phyloP scores from a whole-genome alignment of 2,888 invertebrate genomes.

The Drosophila paranaensis region DNA sequence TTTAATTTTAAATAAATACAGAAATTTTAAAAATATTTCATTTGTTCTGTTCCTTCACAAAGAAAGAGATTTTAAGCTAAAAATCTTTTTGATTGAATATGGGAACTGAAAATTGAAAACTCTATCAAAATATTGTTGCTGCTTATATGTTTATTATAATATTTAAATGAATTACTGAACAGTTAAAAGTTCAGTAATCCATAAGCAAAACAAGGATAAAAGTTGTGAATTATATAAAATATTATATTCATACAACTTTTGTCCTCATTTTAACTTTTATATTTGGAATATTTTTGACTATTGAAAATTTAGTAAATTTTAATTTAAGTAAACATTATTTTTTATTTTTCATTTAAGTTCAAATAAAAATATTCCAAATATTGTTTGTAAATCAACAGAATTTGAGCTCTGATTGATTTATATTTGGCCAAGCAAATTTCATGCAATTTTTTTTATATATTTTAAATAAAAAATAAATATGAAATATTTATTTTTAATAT shows the following conservation, averaged over 20 bases:
- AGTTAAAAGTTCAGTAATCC: slow-evolving; percentile 13
- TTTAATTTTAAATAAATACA: not conserved
- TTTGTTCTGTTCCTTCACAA: slow-evolving; percentile 63
- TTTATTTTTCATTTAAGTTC: not conserved
- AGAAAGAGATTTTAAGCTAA: slow-evolving; percentile 84
- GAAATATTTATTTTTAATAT: not conserved
- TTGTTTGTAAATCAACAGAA: slow-evolving; percentile 18
- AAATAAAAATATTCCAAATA: slow-evolving; percentile 41
- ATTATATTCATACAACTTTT: not conserved
- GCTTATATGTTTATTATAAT: slow-evolving; percentile 40
- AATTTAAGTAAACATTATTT: not conserved
- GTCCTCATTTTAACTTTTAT: not conserved
- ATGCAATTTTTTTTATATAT: slow-evolving; percentile 10
- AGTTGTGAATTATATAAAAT: not conserved
- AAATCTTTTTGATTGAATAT: slow-evolving; percentile 83
- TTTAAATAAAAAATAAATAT: no score
- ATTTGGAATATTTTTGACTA: not conserved
- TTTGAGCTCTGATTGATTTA: slow-evolving; percentile 4
- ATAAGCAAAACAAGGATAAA: slow-evolving; percentile 18
- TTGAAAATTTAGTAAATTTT: not conserved
- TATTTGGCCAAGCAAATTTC: slow-evolving; percentile 15
- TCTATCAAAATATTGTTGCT: slow-evolving; percentile 83
- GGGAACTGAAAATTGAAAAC: slow-evolving; percentile 10
- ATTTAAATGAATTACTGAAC: slow-evolving; percentile 7
- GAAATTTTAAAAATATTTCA: not conserved